Evolutionary conservation across 2,113 vertebrate species (phyloP).

Genomic region (Oreocharis arfaki): DNA sequence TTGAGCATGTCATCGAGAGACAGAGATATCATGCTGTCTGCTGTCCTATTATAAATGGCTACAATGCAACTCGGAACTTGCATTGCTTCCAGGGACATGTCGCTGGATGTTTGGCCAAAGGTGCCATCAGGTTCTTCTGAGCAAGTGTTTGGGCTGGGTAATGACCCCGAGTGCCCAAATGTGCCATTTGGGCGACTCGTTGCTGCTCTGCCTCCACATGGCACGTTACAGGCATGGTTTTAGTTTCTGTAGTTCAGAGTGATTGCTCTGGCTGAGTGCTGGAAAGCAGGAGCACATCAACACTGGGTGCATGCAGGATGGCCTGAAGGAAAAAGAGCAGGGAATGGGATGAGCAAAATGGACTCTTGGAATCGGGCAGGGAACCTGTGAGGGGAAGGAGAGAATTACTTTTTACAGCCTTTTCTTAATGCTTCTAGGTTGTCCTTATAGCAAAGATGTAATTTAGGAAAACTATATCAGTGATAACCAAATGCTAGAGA

Average conservation of each 20-base stretch:
- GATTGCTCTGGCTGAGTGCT: neutral
- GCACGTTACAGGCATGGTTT: rapidly evolving
- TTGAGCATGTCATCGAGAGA: neutral
- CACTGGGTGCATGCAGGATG: rapidly evolving
- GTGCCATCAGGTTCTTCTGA: rapidly evolving
- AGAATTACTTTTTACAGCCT: neutral
- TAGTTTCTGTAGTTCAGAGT: rapidly evolving
- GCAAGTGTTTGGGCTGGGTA: neutral
- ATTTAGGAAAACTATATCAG: neutral
- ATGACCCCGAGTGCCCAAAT: rapidly evolving
- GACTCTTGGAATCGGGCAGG: neutral
- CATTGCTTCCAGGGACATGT: rapidly evolving
- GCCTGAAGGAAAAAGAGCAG: neutral
- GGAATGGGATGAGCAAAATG: neutral
- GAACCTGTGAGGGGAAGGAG: neutral
- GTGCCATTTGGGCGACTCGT: rapidly evolving
- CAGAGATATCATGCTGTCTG: rapidly evolving
- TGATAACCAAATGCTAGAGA: neutral
- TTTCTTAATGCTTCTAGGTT: neutral
- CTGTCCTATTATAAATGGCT: neutral
- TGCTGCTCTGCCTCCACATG: neutral
- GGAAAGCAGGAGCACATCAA: neutral
- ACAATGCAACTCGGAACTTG: rapidly evolving
- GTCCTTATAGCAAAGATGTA: neutral
- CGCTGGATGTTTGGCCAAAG: neutral